Evolutionary conservation across 1,140 invertebrate genomes (phyloP), one percentile per base, ranked within the genome.

Genomic region (Pseudobourletiella spinata): DNA sequence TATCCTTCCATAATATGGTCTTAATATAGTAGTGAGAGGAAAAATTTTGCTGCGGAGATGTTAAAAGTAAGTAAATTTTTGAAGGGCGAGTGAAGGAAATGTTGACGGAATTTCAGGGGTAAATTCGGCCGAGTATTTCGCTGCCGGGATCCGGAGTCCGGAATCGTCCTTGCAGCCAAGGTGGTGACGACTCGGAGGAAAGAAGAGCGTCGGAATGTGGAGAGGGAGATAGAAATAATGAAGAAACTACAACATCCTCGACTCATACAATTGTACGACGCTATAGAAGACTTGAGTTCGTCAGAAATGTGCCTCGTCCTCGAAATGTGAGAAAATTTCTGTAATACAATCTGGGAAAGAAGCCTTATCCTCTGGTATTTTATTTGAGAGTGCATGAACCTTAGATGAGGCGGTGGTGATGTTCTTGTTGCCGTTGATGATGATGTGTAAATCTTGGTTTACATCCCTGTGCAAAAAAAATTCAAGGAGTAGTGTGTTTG

Each of bases 41-140:
- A 42, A 42, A 14, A 42, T 14, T 14, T 42, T 42, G 35, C 35
- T 14, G 35, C 11, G 14, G 35, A 42, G 18, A 42, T 14, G 18
- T 14, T 42, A 14, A 14, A 42, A 14, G 18, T 14, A 42, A 42
- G 35, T 18, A n/a, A n/a, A n/a, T n/a, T n/a, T n/a, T n/a, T n/a
- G n/a, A n/a, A n/a, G n/a, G n/a, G n/a, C n/a, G n/a, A n/a, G n/a
- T n/a, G n/a, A n/a, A n/a, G n/a, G n/a, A n/a, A n/a, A n/a, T n/a
- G n/a, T n/a, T n/a, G n/a, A n/a, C n/a, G n/a, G n/a, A n/a, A n/a
- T n/a, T 29, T 54, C 76, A 98, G 96, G 68, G 96, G 96, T 1
- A 98, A 98, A 83, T 99, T 99, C 77, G 95, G 95, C 20, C 94
- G 91, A 24, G 95, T 98, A 4, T 95, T 94, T 78, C 83, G 85